Base-by-base conservation (phyloP, 2,797 vertebrate genomes). In the Pagetopsis macropterus region DNA sequence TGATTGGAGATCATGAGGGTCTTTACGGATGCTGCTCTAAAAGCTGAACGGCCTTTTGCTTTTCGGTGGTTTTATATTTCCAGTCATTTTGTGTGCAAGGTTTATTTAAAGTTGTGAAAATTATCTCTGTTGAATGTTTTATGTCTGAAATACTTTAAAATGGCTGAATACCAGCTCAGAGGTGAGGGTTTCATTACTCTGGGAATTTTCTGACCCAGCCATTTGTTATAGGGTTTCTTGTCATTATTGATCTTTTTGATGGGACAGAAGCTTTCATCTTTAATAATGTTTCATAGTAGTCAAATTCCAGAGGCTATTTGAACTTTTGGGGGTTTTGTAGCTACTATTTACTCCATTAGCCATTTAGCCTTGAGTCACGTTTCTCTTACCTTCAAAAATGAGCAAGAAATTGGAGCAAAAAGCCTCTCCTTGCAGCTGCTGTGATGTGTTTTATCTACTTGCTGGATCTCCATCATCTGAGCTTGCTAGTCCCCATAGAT, bases 221-320 rank as follows among this genome's bases (percentile, higher is more conserved):
- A 13, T 13, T 1, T 54, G 14, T 1, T 41, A 17, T 12, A 21
- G 12, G 17, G 46, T 21, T 52, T 27, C 60, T 37, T 17, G 5
- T 54, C 13, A 15, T 51, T 16, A 7, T 21, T 64, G 5, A 66
- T 46, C 43, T 31, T 48, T 44, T 46, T 48, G 23, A 48, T 3
- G 0, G 10, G 11, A 85, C 23, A 94, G 91, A 94, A 94, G 87
- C 84, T 93, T 21, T 50, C 94, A 69, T 92, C 90, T 65, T 91
- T 85, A 82, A 95, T 94, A 91, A 95, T 94, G 87, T 10, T 41
- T 0, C 11, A 23, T 12, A 40, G 48, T 8, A 10, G 5, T 17
- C 9, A 2, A 7, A 40, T 14, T 27, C 27, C 3, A 41, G 19
- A 43, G 45, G 23, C 19, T 58, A 10, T 59, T 49, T 49, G 19